phyloP scores from a whole-genome alignment of 1,140 invertebrate genomes.

The Euschistus heros region DNA sequence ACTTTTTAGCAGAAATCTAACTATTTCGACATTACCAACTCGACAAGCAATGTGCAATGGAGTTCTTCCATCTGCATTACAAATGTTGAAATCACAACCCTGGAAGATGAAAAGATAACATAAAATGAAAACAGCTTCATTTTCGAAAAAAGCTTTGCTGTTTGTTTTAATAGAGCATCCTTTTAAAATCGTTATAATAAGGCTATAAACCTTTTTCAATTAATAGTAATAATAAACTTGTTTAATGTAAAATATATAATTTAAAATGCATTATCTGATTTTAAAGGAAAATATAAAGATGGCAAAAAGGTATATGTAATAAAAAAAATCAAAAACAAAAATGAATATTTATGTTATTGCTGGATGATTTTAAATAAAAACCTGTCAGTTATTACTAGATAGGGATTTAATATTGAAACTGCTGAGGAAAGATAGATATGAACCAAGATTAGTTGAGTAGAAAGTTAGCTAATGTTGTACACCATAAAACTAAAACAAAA shows the following conservation, averaged over 20 bases:
- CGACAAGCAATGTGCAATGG: conserved; percentile 70
- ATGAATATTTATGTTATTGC: too few relatives aligned
- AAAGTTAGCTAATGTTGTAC: too few relatives aligned
- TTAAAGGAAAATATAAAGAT: too few relatives aligned
- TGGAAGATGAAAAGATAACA: conserved; percentile 31
- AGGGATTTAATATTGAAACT: too few relatives aligned
- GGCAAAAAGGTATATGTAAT: too few relatives aligned
- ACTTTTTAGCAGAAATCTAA: conserved; percentile 62
- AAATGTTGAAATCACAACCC: conserved; percentile 62
- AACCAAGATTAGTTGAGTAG: too few relatives aligned
- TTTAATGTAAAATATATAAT: not conserved
- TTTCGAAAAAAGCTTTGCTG: not conserved
- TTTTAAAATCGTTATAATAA: not conserved
- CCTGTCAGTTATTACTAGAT: too few relatives aligned
- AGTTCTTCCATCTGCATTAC: conserved; percentile 69
- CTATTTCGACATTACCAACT: conserved; percentile 54
- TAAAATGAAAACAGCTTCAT: not conserved
- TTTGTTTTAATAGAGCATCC: not conserved
- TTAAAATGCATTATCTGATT: not conserved
- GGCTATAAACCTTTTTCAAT: not conserved
- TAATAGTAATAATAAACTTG: not conserved
- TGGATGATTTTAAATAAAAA: too few relatives aligned
- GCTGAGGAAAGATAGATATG: too few relatives aligned
- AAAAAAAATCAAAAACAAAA: too few relatives aligned
- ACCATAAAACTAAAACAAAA: too few relatives aligned